phyloP scores from a whole-genome alignment of 2,113 vertebrate genomes.

The Pholis gunnellus region DNA sequence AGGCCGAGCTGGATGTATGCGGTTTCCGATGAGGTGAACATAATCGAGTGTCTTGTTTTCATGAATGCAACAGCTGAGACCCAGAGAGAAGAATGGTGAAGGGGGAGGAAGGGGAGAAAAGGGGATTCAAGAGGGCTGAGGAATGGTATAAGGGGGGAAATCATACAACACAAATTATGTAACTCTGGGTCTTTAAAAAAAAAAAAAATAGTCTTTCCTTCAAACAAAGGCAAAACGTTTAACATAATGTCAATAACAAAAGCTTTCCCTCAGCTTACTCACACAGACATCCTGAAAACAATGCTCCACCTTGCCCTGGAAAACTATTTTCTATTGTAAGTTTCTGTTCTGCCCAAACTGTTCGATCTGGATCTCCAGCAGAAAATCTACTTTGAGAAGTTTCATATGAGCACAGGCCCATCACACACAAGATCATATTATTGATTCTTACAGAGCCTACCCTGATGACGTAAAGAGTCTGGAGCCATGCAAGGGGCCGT shows the following conservation, averaged over 20 bases:
- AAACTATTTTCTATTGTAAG: no score
- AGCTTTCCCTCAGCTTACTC: not conserved
- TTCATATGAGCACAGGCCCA: not conserved
- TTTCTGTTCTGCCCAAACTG: not conserved
- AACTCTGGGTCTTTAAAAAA: not conserved
- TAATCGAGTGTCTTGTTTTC: slow-evolving; percentile 80
- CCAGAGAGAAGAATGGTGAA: slow-evolving; percentile 14
- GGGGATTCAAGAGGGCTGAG: not conserved
- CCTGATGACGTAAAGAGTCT: not conserved
- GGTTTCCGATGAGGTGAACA: slow-evolving; percentile 57
- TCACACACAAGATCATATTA: not conserved
- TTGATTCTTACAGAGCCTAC: not conserved
- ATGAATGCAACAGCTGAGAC: slow-evolving; percentile 79
- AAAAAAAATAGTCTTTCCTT: no score
- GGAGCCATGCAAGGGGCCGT: no score
- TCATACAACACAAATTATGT: not conserved
- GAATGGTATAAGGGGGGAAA: not conserved
- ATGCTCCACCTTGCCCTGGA: not conserved
- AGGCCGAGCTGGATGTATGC: slow-evolving; percentile 57
- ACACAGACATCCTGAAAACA: not conserved
- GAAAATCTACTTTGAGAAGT: not conserved
- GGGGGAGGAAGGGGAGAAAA: not conserved
- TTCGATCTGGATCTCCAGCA: not conserved
- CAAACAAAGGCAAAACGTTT: not conserved
- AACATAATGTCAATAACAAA: not conserved